Base-by-base conservation (phyloP, 2,888 invertebrate species). In the Lepas anatifera region DNA sequence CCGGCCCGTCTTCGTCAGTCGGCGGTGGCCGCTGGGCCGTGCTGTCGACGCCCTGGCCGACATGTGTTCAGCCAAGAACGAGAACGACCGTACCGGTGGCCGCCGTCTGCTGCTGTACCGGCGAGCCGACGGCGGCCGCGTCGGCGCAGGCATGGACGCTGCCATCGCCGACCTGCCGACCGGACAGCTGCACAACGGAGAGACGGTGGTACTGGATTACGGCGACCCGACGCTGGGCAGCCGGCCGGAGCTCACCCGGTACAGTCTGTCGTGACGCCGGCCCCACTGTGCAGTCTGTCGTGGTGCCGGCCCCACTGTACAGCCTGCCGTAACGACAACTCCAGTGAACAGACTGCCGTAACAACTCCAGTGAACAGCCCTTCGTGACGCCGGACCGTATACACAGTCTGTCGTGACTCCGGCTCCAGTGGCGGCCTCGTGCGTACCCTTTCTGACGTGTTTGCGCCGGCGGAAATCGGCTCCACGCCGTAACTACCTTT, bases 11-110 rank as follows among this genome's bases (percentile, higher is more conserved):
- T 89, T 86, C 79, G 83, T 88, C 27, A 85, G 85, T 67, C 83
- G 83, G 73, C 82, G 83, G 70, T 90, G 89, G 89, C 85, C 86
- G 74, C 76, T 89, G 67, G 89, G 90, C 0, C 83, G 87, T 76
- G 83, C 83, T 10, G 85, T 89, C 70, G 90, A 91, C 78, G 84
- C 85, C 71, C 83, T 88, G 66, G 86, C 89, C 37, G 84, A 86
- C 69, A 82, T 84, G 73, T 84, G 87, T 73, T 84, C 85, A 75
- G 81, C 89, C 50, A 83, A 81, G 69, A 90, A 90, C 79, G 84
- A 85, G 70, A 90, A 90, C 78, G 87, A 89, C 37, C 25, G 35
- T n/a, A 37, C 67, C 13, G 46, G 50, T 25, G 39, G 58, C 35
- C 58, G 68, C 8, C 29, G 32, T 13, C 39, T 69, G 35, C 68